Evolutionary conservation across 1,140 invertebrate species (phyloP).

Genomic region (Phthorimaea operculella): DNA sequence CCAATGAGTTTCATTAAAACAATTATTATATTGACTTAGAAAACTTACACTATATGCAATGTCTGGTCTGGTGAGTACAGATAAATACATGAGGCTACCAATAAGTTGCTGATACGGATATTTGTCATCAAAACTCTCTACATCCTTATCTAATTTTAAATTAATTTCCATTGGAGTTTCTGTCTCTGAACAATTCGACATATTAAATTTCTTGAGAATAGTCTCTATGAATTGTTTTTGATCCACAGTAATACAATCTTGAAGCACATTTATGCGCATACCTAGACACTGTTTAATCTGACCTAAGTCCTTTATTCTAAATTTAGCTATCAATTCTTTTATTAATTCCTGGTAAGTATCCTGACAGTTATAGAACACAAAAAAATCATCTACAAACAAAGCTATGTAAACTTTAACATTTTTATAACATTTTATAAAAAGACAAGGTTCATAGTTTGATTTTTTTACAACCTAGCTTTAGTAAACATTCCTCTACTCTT

Average conservation of each 20-base stretch:
- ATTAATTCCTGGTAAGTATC: conserved; percentile 11
- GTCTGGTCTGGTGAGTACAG: conserved; percentile 57
- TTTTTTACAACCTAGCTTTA: conserved; percentile 15
- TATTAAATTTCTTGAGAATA: conserved; percentile 33
- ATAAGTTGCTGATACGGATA: conserved; percentile 22
- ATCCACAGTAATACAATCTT: conserved; percentile 16
- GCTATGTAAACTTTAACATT: conserved; percentile 18
- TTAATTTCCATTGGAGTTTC: conserved; percentile 31
- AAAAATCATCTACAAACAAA: conserved; percentile 51
- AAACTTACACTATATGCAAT: conserved; percentile 54
- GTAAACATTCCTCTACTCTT: conserved; percentile 22
- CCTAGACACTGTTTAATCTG: conserved; percentile 19
- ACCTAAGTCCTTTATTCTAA: conserved; percentile 24
- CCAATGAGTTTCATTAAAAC: conserved; percentile 43
- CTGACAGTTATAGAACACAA: conserved; percentile 26
- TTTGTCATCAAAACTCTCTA: conserved; percentile 11
- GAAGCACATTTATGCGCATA: conserved; percentile 14
- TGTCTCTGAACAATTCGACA: conserved; percentile 31
- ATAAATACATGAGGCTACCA: conserved; percentile 52
- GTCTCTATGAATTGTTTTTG: conserved; percentile 21
- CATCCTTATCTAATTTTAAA: conserved; percentile 23
- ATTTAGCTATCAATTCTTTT: conserved; percentile 11
- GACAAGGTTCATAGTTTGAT: conserved; percentile 26
- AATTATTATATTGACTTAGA: conserved; percentile 56
- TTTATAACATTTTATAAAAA: conserved; percentile 21